phyloP scores from a whole-genome alignment of 1,140 invertebrate genomes.

The Sminthurides bifidus region DNA sequence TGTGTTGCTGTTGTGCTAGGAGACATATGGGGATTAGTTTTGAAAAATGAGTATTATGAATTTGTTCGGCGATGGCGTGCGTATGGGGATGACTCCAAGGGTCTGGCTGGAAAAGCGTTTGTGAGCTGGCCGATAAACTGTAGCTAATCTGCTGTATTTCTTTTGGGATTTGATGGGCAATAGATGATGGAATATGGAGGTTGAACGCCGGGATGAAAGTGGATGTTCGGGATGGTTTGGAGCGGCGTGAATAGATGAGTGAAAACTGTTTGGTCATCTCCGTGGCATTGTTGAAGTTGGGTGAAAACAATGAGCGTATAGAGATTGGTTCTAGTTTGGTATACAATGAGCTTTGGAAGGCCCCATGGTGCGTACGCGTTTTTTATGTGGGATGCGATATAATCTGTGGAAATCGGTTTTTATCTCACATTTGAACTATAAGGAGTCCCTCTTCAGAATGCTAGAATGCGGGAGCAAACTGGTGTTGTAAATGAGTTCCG shows the following conservation, averaged over 20 bases:
- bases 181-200: background rate
- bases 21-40: too few relatives aligned
- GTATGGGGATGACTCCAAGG: too few relatives aligned
- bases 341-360: conserved; percentile 17
- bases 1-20: too few relatives aligned
- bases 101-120: too few relatives aligned
- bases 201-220: background rate
- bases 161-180: too few relatives aligned
- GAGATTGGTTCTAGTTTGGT: conserved; percentile 27
- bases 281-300: conserved; percentile 19
- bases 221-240: background rate
- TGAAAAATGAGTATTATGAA: too few relatives aligned
- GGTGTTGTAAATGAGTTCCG: background rate
- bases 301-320: conserved; percentile 26
- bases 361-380: conserved; percentile 12
- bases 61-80: too few relatives aligned
- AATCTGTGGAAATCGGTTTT: conserved; percentile 10
- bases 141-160: too few relatives aligned
- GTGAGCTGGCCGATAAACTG: too few relatives aligned
- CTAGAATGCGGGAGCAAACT: background rate
- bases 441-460: background rate
- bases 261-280: conserved; percentile 29
- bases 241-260: conserved; percentile 10
- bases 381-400: conserved; percentile 2
- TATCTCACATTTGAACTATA: conserved; percentile 4